A percentile compares a stretch with the other conserved stretches of the same genome.
Evolutionary conservation across 2,113 vertebrate species (phyloP).

Genomic region (Petroica traversi): DNA sequence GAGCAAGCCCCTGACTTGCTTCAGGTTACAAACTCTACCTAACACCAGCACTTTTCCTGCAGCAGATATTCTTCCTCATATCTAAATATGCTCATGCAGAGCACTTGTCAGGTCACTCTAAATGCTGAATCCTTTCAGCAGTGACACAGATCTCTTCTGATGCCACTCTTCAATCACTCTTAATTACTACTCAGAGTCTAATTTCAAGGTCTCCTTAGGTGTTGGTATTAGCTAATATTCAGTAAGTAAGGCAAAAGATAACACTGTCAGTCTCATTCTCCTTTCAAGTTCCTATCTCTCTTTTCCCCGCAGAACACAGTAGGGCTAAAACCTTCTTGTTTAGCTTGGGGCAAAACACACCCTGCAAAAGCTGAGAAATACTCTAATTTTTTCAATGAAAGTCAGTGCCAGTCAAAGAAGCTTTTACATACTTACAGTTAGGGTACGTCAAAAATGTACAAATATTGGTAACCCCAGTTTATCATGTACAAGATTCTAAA

Average conservation of each 20-base stretch:
- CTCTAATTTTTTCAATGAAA: slow-evolving; percentile 79
- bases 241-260: slow-evolving; percentile 41
- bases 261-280: neutral
- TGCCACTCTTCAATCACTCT: slow-evolving; percentile 51
- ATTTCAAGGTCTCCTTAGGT: slow-evolving; percentile 53
- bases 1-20: slow-evolving; percentile 39
- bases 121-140: slow-evolving; percentile 32
- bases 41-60: slow-evolving; percentile 51
- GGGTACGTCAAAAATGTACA: slow-evolving; percentile 44
- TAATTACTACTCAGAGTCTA: slow-evolving; percentile 43
- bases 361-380: slow-evolving; percentile 68
- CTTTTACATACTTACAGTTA: slow-evolving; percentile 44
- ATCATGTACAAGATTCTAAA: neutral
- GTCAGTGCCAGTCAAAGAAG: slow-evolving; percentile 73
- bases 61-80: slow-evolving; percentile 2
- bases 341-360: slow-evolving; percentile 76
- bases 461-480: slow-evolving; percentile 11
- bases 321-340: slow-evolving; percentile 71
- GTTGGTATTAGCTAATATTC: slow-evolving; percentile 38
- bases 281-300: slow-evolving; percentile 41
- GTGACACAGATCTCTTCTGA: slow-evolving; percentile 41
- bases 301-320: slow-evolving; percentile 54
- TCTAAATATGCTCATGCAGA: slow-evolving; percentile 18
- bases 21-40: slow-evolving; percentile 50
- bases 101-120: slow-evolving; percentile 6